Evolutionary conservation across 2,797 vertebrate genomes (phyloP).

Genomic region (Apogon talboti): DNA sequence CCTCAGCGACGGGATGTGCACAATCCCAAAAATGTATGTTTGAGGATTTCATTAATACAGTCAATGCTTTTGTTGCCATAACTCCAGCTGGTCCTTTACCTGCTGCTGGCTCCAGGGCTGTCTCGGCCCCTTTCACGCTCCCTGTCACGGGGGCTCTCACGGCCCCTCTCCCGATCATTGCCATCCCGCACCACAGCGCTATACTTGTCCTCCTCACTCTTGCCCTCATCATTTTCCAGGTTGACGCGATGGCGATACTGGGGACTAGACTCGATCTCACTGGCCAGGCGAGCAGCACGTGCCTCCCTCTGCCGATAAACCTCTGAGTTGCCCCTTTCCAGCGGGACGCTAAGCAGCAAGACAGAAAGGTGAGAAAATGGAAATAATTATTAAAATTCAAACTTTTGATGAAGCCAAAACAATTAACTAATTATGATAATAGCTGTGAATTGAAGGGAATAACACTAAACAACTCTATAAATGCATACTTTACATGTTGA

Average conservation of each 20-base stretch:
- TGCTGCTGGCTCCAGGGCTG: conserved; percentile 81
- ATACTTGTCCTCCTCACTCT: conserved; percentile 91
- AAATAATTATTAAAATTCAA: neutral
- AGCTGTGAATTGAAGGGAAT: no score
- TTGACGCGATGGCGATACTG: conserved; percentile 89
- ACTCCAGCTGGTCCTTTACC: conserved; percentile 48
- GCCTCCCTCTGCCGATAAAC: conserved; percentile 90
- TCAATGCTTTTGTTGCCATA: neutral
- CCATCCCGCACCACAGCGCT: conserved; percentile 87
- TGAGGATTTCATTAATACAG: neutral
- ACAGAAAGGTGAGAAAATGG: neutral
- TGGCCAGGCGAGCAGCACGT: conserved; percentile 88
- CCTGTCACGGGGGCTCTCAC: conserved; percentile 78
- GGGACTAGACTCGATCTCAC: conserved; percentile 91
- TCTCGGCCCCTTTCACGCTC: conserved; percentile 83
- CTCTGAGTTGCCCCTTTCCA: conserved; percentile 90
- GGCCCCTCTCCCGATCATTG: conserved; percentile 69
- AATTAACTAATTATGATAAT: no score
- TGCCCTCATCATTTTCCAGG: conserved; percentile 92
- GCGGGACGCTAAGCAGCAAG: conserved; percentile 81
- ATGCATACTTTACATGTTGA: neutral
- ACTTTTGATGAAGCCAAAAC: no score
- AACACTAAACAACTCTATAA: neutral
- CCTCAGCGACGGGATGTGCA: no score
- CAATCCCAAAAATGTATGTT: neutral